Conservation (phyloP, 2,888 invertebrate species). For the Zaprionus obscuricornis region DNA sequence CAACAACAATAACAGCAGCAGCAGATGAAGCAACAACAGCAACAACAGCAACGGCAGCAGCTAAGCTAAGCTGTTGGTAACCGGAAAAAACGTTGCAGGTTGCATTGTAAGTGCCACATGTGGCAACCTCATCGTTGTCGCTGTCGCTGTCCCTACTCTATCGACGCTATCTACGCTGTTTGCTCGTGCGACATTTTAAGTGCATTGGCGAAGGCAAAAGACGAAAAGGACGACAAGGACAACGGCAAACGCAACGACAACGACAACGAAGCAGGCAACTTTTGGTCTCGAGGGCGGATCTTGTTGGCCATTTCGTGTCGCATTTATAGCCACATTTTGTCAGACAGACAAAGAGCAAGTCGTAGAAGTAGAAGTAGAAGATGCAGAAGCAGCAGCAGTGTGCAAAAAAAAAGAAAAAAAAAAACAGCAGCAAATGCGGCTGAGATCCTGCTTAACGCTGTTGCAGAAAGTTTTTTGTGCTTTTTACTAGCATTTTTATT, state of each 20-base stretch:
- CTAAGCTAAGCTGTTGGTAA: slow-evolving; percentile 46
- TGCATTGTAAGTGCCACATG: slow-evolving; percentile 53
- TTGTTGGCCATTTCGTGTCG: slow-evolving; percentile 28
- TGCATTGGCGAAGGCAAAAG: too few species aligned
- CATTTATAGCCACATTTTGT: slow-evolving; percentile 65
- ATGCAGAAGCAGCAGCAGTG: too few species aligned
- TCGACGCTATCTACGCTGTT: slow-evolving; percentile 33
- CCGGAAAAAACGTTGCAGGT: slow-evolving; percentile 2
- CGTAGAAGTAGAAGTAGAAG: too few species aligned
- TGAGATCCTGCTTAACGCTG: slow-evolving; percentile 5
- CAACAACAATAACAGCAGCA: slow-evolving; percentile 4
- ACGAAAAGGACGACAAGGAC: too few species aligned
- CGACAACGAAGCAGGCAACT: background rate
- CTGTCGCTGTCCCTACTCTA: slow-evolving; percentile 24
- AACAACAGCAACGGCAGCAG: background rate
- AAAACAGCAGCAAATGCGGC: background rate
- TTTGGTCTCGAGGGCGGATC: slow-evolving; percentile 2
- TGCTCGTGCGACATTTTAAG: slow-evolving; percentile 70
- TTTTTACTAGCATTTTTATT: slow-evolving; percentile 51
- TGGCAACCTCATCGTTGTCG: slow-evolving; percentile 37
- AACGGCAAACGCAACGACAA: too few species aligned
- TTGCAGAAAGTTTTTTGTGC: slow-evolving; percentile 7
- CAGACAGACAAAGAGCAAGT: slow-evolving; percentile 42
- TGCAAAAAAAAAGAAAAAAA: too few species aligned
- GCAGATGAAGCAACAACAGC: background rate